Evolutionary conservation across 2,113 vertebrate species (phyloP).

Genomic region (Poecilia latipinna): DNA sequence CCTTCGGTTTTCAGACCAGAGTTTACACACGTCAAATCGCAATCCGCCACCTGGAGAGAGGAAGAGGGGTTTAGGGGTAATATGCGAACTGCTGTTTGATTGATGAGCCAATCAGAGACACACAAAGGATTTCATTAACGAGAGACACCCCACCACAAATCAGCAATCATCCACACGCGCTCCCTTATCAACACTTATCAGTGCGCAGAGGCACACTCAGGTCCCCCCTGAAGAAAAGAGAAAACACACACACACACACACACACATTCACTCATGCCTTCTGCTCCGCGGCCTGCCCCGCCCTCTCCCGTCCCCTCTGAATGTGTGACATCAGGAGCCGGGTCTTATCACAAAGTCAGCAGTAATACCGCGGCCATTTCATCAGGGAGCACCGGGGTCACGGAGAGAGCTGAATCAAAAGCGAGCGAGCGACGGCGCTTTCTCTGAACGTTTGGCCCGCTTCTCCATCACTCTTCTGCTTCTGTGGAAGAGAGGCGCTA

Average conservation of each 20-base stretch:
- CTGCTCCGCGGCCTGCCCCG: neutral
- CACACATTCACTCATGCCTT: conserved; percentile 26
- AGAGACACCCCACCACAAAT: conserved; percentile 78
- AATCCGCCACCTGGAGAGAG: conserved; percentile 75
- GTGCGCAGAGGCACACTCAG: conserved; percentile 31
- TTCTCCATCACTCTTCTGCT: conserved; percentile 57
- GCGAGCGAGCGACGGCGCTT: conserved; percentile 24
- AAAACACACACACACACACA: conserved; percentile 14
- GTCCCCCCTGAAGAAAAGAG: conserved; percentile 7
- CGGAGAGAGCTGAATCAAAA: conserved; percentile 25
- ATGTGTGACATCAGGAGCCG: conserved; percentile 34
- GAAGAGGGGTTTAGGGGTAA: conserved; percentile 71
- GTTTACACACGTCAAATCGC: conserved; percentile 48
- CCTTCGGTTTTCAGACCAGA: conserved; percentile 7
- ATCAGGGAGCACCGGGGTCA: conserved; percentile 68
- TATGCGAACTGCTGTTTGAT: conserved; percentile 76
- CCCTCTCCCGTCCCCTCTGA: neutral
- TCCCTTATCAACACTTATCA: conserved; percentile 57
- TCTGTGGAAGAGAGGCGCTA: conserved; percentile 50
- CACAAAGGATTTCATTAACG: conserved; percentile 84
- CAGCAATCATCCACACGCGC: conserved; percentile 78
- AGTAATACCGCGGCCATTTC: conserved; percentile 70
- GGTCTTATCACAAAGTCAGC: conserved; percentile 79
- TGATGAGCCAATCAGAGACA: conserved; percentile 82
- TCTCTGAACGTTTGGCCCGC: conserved; percentile 35